phyloP scores from a whole-genome alignment of 2,113 vertebrate species.

The Perca fluviatilis region DNA sequence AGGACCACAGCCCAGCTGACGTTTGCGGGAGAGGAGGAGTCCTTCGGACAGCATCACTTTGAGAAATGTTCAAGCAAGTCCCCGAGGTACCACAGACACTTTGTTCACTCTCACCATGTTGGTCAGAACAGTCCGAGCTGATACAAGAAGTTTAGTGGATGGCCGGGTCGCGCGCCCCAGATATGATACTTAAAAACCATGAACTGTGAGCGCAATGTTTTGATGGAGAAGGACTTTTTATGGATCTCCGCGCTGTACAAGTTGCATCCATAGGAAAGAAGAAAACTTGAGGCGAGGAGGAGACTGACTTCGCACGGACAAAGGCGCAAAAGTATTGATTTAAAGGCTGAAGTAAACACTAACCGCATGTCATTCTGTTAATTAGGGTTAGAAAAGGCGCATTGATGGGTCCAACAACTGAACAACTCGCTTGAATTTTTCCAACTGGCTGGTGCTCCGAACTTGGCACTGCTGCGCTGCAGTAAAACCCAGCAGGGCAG shows the following conservation, averaged over 20 bases:
- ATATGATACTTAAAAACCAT: neutral
- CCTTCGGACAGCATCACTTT: conserved; percentile 33
- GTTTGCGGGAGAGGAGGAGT: conserved; percentile 59
- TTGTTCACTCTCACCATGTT: neutral
- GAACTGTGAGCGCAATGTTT: neutral
- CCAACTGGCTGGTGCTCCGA: neutral
- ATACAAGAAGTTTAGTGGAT: neutral
- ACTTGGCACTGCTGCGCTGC: conserved; percentile 1
- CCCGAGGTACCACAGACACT: neutral
- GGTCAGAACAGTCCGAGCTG: neutral
- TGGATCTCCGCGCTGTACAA: conserved; percentile 17
- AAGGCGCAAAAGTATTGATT: neutral
- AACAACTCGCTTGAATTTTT: conserved; percentile 9
- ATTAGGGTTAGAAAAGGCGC: neutral
- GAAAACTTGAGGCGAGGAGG: neutral
- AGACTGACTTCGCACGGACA: neutral
- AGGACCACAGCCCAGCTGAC: conserved; percentile 34
- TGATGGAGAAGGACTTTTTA: neutral
- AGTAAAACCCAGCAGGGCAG: neutral
- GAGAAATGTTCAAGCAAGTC: conserved; percentile 8
- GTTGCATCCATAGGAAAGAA: conserved; percentile 1
- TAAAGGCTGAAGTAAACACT: neutral
- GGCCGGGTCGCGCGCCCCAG: neutral
- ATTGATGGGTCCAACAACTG: neutral
- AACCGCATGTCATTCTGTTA: neutral